Base-by-base conservation (phyloP, 2,888 invertebrate genomes). In the Agapostemon virescens region DNA sequence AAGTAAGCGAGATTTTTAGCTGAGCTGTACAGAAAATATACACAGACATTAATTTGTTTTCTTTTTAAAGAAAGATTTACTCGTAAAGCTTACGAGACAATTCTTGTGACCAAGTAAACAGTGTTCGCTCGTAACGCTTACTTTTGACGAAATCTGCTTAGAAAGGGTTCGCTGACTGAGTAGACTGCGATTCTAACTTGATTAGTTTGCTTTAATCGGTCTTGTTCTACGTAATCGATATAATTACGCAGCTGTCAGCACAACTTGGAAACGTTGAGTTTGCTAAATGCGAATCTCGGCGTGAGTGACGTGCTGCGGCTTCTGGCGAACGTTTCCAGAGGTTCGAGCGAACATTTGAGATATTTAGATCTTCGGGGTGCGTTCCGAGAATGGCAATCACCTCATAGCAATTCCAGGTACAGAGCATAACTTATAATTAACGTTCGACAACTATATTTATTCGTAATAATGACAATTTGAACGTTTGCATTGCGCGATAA, bases 281-380 rank as follows among this genome's bases (percentile, higher is more conserved):
- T 94, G 69, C 86, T 92, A 42, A 94, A 94, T 79, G 93, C 93
- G 15, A 93, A 93, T 87, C 89, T 94, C 40, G 92, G 93, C 9
- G 92, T 93, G 74, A 89, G 89, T 66, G 93, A 94, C 80, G 93
- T 93, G 75, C 84, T 93, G 58, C 92, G 93, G 74, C 87, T 94
- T 70, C 87, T 94, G 49, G 89, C 92, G n/a, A 92, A 93, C 2
- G 93, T 92, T 36, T 87, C 87, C 38, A 89, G 91, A 74, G 88
- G 90, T 66, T 93, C 92, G 11, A 90, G 91, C 26, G 83, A 91
- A 4, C 89, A 90, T 6, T 86, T 94, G n/a, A 88, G 87, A 17
- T 90, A 90, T 74, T 88, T 94, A 33, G 93, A 94, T 80, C 90
- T 94, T 9, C 91, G 93, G 9, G 93, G 93, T 76, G 93, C 93